A percentile compares a stretch with the other conserved stretches of the same genome.
Evolutionary conservation across 1,140 invertebrate genomes (phyloP).

Genomic region (Hypothenemus hampei): DNA sequence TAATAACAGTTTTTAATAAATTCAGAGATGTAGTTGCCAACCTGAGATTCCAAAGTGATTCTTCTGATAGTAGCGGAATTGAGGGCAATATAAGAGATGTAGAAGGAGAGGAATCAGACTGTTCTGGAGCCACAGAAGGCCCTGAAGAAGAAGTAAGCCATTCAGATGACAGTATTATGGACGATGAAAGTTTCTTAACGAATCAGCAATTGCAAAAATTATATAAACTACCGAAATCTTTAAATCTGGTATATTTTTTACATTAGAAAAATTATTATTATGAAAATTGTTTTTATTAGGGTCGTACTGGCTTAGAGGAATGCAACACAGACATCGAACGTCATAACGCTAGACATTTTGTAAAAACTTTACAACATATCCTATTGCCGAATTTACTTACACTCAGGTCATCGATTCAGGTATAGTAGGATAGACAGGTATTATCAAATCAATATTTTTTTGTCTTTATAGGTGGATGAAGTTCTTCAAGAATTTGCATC

Average conservation of each 20-base stretch:
- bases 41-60: slow-evolving; percentile 46
- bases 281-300: slow-evolving; percentile 34
- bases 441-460: too few relatives aligned
- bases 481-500: slow-evolving; percentile 87
- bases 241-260: slow-evolving; percentile 47
- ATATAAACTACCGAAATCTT: slow-evolving; percentile 61
- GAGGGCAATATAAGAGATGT: slow-evolving; percentile 54
- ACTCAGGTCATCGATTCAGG: slow-evolving; percentile 69
- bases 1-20: neutral
- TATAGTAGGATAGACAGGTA: too few relatives aligned
- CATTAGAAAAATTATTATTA: neutral
- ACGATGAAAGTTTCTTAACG: slow-evolving; percentile 49
- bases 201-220: slow-evolving; percentile 53
- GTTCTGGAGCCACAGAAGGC: slow-evolving; percentile 68
- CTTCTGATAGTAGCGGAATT: slow-evolving; percentile 49
- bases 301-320: slow-evolving; percentile 55
- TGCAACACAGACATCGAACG: slow-evolving; percentile 71
- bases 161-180: slow-evolving; percentile 51
- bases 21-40: slow-evolving; percentile 52
- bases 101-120: slow-evolving; percentile 54
- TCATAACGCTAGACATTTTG: slow-evolving; percentile 73
- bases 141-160: slow-evolving; percentile 56
- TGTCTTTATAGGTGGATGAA: slow-evolving; percentile 73
- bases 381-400: slow-evolving; percentile 67
- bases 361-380: slow-evolving; percentile 62